A percentile compares a stretch with the other conserved stretches of the same genome.
phyloP scores from a whole-genome alignment of 2,888 invertebrate species.

The Falcaria lacertinaria region DNA sequence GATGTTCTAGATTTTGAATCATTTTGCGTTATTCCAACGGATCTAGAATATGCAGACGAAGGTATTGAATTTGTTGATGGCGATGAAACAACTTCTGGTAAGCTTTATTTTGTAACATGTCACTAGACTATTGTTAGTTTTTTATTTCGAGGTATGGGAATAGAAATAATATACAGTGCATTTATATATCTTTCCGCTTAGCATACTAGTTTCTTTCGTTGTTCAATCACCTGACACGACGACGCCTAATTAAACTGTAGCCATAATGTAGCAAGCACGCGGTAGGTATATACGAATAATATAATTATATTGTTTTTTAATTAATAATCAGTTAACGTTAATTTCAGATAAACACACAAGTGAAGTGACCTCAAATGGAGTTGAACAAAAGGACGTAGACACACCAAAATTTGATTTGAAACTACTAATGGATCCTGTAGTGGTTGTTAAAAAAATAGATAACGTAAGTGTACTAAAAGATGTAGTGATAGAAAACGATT shows the following conservation, averaged over 20 bases:
- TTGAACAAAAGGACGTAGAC: slow-evolving; percentile 7
- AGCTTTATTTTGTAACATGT: slow-evolving; percentile 1
- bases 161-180: too few species aligned
- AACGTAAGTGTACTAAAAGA: slow-evolving; percentile 43
- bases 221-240: too few species aligned
- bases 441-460: slow-evolving; percentile 57
- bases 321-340: not conserved
- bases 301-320: too few species aligned
- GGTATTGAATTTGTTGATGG: slow-evolving; percentile 50
- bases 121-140: too few species aligned
- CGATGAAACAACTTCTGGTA: slow-evolving; percentile 10
- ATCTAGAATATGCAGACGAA: slow-evolving; percentile 41
- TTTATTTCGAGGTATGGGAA: too few species aligned
- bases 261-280: too few species aligned
- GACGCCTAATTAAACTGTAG: too few species aligned
- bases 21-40: slow-evolving; percentile 9
- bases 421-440: slow-evolving; percentile 52
- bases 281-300: too few species aligned
- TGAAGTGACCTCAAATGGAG: slow-evolving; percentile 6
- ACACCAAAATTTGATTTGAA: slow-evolving; percentile 51
- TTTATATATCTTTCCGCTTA: too few species aligned
- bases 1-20: slow-evolving; percentile 2
- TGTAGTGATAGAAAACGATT: slow-evolving; percentile 13
- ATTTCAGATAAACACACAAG: not conserved
- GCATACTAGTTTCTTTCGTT: too few species aligned